Evolutionary conservation across 2,888 invertebrate genomes (phyloP).

Genomic region (Pseudococcus viburni): DNA sequence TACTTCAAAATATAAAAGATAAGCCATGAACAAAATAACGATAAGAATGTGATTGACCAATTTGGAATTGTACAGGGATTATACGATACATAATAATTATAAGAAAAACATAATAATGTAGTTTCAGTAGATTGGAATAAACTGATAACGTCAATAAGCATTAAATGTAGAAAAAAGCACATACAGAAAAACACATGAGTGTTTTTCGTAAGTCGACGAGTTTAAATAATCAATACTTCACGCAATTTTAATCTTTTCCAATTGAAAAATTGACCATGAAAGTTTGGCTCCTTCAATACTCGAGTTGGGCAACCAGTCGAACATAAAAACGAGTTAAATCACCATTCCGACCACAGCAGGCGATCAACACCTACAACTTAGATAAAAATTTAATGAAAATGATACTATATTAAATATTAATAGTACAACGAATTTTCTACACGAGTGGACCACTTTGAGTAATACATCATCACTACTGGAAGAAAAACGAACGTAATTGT

Average conservation of each 20-base stretch:
- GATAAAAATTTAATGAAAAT: too few relatives aligned
- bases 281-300: background rate
- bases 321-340: background rate
- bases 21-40: background rate
- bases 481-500: background rate
- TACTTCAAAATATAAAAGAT: constrained; percentile 2
- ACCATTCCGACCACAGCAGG: background rate
- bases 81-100: too few relatives aligned
- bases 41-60: background rate
- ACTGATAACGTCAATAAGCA: background rate
- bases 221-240: background rate
- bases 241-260: too few relatives aligned
- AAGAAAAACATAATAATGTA: too few relatives aligned
- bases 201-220: background rate
- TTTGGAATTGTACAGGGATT: background rate
- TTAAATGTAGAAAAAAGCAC: background rate
- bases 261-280: too few relatives aligned
- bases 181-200: too few relatives aligned
- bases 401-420: too few relatives aligned
- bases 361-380: too few relatives aligned
- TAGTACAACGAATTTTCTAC: background rate
- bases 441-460: background rate
- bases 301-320: background rate
- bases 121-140: background rate
- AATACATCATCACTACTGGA: background rate